Conservation (phyloP, 2,797 vertebrate genomes). For the Toxotes lorentzi region DNA sequence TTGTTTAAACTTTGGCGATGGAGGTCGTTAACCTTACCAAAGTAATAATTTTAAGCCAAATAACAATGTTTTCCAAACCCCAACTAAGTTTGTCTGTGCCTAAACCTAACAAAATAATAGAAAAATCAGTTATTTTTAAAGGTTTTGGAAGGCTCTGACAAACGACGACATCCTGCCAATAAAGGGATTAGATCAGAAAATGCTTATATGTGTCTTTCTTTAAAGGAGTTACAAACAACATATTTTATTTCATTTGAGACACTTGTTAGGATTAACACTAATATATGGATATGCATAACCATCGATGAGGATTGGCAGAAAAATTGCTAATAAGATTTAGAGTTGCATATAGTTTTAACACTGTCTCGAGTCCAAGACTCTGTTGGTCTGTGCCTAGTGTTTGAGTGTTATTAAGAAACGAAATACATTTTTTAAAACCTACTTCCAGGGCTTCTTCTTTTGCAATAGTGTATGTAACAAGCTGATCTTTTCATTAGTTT, state of each 20-base stretch:
- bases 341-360: not conserved
- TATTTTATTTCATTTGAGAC: constrained; percentile 5
- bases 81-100: not conserved
- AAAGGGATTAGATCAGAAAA: not conserved
- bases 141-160: constrained; percentile 9
- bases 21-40: not conserved
- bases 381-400: not conserved
- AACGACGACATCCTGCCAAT: not conserved
- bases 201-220: not conserved
- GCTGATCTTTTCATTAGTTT: constrained; percentile 37
- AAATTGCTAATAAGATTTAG: not conserved
- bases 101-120: not conserved
- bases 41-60: not conserved
- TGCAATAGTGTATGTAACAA: constrained; percentile 24
- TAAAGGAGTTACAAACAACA: not conserved
- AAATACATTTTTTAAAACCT: not conserved
- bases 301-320: not conserved
- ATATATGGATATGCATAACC: not conserved
- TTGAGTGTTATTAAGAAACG: not conserved
- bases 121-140: not conserved
- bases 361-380: not conserved
- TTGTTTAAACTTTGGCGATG: not conserved
- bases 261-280: not conserved
- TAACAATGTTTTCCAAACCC: not conserved
- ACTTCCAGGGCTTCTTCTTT: constrained; percentile 4